Evolutionary conservation across 2,113 vertebrate species (phyloP).

Genomic region (Etheostoma spectabile): DNA sequence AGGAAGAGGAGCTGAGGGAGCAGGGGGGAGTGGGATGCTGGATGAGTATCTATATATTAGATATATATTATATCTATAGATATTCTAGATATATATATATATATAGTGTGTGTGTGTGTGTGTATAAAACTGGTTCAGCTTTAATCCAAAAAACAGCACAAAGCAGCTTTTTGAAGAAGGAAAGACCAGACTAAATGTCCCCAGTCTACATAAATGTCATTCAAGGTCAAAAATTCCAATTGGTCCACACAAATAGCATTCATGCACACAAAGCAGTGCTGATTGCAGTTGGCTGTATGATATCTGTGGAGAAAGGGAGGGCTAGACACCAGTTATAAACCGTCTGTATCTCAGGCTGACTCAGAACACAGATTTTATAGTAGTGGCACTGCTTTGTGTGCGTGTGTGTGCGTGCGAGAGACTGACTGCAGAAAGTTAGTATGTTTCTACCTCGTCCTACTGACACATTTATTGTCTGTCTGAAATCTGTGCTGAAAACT

Average conservation of each 20-base stretch:
- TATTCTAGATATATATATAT: too few species aligned
- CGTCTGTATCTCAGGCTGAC: conserved; percentile 39
- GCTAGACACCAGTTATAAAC: conserved; percentile 59
- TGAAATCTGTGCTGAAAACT: conserved; percentile 41
- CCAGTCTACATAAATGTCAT: conserved; percentile 2
- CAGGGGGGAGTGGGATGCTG: too few species aligned
- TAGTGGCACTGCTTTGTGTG: conserved; percentile 42
- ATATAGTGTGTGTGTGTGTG: too few species aligned
- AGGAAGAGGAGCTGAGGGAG: too few species aligned
- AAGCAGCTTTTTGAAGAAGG: neutral
- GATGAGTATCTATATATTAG: too few species aligned
- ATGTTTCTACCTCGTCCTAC: conserved; percentile 36
- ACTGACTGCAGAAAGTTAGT: conserved; percentile 29
- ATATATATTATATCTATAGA: too few species aligned
- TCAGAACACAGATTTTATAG: conserved; percentile 57
- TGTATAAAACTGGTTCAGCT: neutral
- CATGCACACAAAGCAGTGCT: neutral
- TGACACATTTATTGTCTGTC: conserved; percentile 64
- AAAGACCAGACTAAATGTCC: neutral
- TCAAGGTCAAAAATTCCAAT: conserved; percentile 5
- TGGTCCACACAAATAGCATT: conserved; percentile 27
- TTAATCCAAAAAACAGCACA: neutral
- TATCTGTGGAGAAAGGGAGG: conserved; percentile 43
- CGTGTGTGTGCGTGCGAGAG: conserved; percentile 16
- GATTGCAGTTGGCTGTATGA: conserved; percentile 44